Percentiles rank a stretch among this genome's conserved stretches.
Conservation (phyloP, 1,140 invertebrate species). For the Anagrus nilaparvatae region DNA sequence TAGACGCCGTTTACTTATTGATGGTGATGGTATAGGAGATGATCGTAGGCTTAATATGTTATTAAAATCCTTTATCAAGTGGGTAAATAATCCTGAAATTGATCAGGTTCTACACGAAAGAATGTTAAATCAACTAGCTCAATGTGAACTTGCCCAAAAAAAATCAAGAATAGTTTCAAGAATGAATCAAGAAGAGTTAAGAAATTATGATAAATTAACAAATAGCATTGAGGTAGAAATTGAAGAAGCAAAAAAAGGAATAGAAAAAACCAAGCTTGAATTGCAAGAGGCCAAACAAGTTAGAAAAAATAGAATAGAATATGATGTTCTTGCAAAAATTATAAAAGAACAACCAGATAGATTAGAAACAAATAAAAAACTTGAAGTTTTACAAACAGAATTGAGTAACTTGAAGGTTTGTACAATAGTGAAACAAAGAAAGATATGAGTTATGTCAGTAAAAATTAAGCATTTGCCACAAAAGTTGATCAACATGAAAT, state of each 20-base stretch:
- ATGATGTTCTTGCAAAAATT: constrained; percentile 83
- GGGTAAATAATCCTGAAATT: constrained; percentile 63
- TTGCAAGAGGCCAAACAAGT: constrained; percentile 71
- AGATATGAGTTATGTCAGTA: too few relatives aligned
- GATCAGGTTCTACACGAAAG: constrained; percentile 61
- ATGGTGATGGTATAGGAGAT: constrained; percentile 93
- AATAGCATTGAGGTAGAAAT: constrained; percentile 68
- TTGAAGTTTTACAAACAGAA: constrained; percentile 65
- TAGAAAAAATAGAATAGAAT: constrained; percentile 83
- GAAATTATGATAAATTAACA: constrained; percentile 73
- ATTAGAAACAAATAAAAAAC: constrained; percentile 66
- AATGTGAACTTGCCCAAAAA: constrained; percentile 79
- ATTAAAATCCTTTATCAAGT: constrained; percentile 81
- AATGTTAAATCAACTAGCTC: constrained; percentile 68
- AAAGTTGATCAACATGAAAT: too few relatives aligned
- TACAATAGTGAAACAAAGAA: constrained; percentile 8
- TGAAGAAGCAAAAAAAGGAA: constrained; percentile 60
- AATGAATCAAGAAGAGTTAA: constrained; percentile 76
- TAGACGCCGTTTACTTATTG: constrained; percentile 76
- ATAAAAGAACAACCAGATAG: constrained; percentile 85
- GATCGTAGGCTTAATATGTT: constrained; percentile 79
- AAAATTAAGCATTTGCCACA: too few relatives aligned
- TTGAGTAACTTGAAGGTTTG: constrained; percentile 51
- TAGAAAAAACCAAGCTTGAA: constrained; percentile 63
- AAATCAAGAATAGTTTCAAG: constrained; percentile 70